Percentiles rank a stretch among this genome's conserved stretches.
Evolutionary conservation across 2,113 vertebrate genomes (phyloP).

Genomic region (Emberiza fucata): DNA sequence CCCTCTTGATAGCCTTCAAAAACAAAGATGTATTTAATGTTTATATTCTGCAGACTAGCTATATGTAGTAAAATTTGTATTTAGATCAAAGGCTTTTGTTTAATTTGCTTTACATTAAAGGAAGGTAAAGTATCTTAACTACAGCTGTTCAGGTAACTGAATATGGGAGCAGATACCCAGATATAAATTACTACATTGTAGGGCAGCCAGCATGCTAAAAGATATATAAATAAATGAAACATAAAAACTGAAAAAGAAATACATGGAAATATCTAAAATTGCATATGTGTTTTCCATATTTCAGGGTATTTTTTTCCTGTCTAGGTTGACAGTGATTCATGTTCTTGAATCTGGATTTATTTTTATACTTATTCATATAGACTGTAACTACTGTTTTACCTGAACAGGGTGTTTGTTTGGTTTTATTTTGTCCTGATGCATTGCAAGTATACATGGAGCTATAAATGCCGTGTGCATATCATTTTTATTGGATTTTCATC

Average conservation of each 20-base stretch:
- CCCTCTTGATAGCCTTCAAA: background rate
- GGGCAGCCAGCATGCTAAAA: background rate
- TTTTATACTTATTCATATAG: background rate
- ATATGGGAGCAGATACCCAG: background rate
- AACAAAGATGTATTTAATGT: background rate
- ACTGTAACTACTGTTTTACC: background rate
- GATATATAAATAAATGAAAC: background rate
- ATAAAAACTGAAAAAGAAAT: background rate
- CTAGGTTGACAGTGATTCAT: background rate
- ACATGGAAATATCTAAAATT: background rate
- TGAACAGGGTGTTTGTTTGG: too few relatives aligned
- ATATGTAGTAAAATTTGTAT: background rate
- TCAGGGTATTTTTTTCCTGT: background rate
- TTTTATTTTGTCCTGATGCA: background rate
- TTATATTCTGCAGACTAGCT: background rate
- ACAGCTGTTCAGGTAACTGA: background rate
- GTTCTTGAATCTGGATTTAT: background rate
- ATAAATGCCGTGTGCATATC: background rate
- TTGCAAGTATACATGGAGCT: background rate
- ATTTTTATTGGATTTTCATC: background rate
- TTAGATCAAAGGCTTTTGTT: background rate
- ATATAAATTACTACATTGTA: background rate
- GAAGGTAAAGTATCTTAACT: background rate
- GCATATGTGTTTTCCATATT: background rate
- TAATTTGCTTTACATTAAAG: background rate